Conservation (phyloP, 2,888 invertebrate species). For the Dichetophora obliterata region DNA sequence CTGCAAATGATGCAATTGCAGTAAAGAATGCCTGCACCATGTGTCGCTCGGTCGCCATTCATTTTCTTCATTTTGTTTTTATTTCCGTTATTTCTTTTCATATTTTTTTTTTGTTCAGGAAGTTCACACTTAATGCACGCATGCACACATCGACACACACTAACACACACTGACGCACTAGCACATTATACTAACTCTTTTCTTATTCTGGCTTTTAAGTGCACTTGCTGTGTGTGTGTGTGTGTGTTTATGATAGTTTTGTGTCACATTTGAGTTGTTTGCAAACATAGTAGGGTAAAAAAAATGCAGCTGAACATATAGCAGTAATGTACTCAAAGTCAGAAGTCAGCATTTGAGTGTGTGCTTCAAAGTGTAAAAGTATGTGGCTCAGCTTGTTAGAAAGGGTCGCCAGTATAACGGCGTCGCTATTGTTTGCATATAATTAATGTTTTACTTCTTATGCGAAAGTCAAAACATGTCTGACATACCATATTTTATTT, state of each 20-base stretch:
- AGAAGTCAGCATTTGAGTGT: not conserved
- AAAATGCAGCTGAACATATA: not conserved
- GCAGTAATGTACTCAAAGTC: not conserved
- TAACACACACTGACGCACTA: not conserved
- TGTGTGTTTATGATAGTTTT: not conserved
- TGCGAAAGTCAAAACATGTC: too few relatives aligned
- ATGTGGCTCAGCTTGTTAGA: too few relatives aligned
- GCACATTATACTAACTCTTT: not conserved
- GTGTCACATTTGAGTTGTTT: not conserved
- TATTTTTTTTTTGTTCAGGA: not conserved
- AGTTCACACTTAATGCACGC: not conserved
- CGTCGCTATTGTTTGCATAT: too few relatives aligned
- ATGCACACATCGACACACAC: slow-evolving; percentile 1
- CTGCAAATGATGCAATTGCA: not conserved
- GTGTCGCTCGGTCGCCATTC: too few relatives aligned
- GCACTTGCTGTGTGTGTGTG: not conserved
- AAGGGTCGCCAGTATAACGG: too few relatives aligned
- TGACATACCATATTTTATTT: too few relatives aligned
- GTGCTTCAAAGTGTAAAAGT: not conserved
- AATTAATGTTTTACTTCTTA: too few relatives aligned
- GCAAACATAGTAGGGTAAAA: not conserved
- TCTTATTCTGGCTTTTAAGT: not conserved
- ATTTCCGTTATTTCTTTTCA: not conserved
- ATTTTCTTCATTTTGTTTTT: too few relatives aligned
- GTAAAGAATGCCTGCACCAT: not conserved